These are phyloP conservation scores for Acrocephalus kingi DNA, from an alignment of 2,113 vertebrate species.

Conservation along the genomic window DNA sequence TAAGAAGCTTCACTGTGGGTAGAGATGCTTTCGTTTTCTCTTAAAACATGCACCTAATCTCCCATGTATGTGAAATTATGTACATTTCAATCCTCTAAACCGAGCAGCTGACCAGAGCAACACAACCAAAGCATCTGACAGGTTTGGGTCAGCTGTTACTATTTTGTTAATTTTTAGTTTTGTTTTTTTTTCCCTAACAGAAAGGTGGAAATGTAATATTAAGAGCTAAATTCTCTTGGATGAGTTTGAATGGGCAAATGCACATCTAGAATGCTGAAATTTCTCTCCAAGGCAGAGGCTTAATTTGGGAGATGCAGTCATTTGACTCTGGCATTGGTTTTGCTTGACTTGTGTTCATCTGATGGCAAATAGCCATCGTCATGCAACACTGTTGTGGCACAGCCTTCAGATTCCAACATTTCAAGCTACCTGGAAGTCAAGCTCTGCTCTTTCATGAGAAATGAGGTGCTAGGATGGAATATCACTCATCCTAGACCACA, in stretches of 20 bases:
- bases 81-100: neutral
- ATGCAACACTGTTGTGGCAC: neutral
- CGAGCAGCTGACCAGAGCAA: neutral
- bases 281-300: neutral
- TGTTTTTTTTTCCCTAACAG: neutral
- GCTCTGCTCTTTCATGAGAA: neutral
- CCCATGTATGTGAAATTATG: neutral
- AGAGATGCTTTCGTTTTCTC: neutral
- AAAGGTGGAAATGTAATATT: neutral
- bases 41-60: neutral
- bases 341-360: neutral
- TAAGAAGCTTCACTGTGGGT: neutral
- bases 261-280: neutral
- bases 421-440: neutral
- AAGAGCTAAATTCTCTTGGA: neutral
- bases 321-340: neutral
- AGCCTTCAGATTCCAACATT: neutral
- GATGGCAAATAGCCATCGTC: neutral
- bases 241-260: neutral
- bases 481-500: fast-evolving
- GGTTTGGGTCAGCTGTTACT: neutral
- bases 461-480: neutral
- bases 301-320: neutral
- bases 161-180: neutral
- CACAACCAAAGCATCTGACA: neutral